phyloP scores from a whole-genome alignment of 2,888 invertebrate genomes.

The Noctua comes region DNA sequence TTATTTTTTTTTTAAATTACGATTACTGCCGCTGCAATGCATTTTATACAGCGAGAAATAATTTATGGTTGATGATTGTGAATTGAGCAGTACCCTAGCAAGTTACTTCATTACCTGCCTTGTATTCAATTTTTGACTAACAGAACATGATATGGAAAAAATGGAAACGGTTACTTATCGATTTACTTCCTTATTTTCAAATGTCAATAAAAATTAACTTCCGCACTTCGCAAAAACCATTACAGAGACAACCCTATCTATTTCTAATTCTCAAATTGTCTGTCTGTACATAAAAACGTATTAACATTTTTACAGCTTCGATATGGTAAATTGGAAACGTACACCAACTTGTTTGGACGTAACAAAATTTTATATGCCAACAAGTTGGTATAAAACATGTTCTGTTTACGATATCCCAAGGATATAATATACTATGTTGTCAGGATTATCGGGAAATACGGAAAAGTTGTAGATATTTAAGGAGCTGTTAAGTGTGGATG shows the following conservation, averaged over 20 bases:
- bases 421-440: constrained; percentile 42
- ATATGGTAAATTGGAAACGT: constrained; percentile 70
- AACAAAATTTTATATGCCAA: constrained; percentile 56
- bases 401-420: constrained; percentile 36
- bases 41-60: neutral
- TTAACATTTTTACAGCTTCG: constrained; percentile 75
- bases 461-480: constrained; percentile 21
- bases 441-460: constrained; percentile 7
- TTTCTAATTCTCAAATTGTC: constrained; percentile 68
- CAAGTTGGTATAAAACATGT: constrained; percentile 58
- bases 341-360: constrained; percentile 55
- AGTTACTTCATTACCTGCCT: neutral
- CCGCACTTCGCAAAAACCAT: neutral
- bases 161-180: neutral
- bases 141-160: neutral
- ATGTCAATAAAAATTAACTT: neutral
- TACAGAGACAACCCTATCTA: constrained; percentile 33
- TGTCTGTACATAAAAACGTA: constrained; percentile 68
- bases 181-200: neutral
- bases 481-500: constrained; percentile 26
- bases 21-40: neutral
- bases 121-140: neutral
- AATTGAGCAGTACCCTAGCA: neutral
- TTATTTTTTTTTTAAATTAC: neutral
- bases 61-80: neutral